Conservation (phyloP, 2,888 invertebrate species). For the Dinocampus coccinellae region DNA sequence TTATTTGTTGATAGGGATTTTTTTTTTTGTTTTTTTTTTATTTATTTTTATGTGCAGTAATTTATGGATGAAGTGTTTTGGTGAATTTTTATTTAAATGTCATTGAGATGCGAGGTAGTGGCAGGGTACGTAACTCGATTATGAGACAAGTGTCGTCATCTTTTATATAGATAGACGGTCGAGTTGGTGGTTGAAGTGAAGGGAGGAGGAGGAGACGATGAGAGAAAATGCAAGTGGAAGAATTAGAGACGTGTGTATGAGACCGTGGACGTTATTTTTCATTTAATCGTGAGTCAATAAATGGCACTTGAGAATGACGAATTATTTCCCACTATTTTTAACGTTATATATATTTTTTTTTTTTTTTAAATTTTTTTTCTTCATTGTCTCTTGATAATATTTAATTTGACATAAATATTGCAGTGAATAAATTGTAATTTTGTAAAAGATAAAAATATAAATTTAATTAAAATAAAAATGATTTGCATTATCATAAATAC, state of each 20-base stretch:
- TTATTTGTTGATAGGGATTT: neutral
- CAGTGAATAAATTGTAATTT: too few species aligned
- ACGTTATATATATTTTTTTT: neutral
- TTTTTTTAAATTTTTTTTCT: too few species aligned
- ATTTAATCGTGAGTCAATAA: constrained; percentile 43
- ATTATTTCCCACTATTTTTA: constrained; percentile 33
- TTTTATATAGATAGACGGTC: constrained; percentile 20
- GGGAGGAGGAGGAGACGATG: neutral
- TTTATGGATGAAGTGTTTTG: neutral
- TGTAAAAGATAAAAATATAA: neutral
- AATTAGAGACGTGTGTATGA: too few species aligned
- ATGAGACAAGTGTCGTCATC: constrained; percentile 24
- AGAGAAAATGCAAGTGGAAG: neutral
- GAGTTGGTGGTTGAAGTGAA: neutral
- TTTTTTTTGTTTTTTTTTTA: neutral
- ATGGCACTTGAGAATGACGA: constrained; percentile 46
- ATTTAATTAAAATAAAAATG: neutral
- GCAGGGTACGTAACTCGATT: constrained; percentile 28
- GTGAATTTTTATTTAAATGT: constrained; percentile 18
- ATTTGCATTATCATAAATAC: neutral
- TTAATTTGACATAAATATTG: too few species aligned
- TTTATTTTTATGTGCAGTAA: neutral
- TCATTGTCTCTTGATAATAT: too few species aligned
- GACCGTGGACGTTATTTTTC: neutral
- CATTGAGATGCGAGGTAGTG: constrained; percentile 11